Conservation (phyloP, 1,140 invertebrate species). For the Tenebrio molitor region DNA sequence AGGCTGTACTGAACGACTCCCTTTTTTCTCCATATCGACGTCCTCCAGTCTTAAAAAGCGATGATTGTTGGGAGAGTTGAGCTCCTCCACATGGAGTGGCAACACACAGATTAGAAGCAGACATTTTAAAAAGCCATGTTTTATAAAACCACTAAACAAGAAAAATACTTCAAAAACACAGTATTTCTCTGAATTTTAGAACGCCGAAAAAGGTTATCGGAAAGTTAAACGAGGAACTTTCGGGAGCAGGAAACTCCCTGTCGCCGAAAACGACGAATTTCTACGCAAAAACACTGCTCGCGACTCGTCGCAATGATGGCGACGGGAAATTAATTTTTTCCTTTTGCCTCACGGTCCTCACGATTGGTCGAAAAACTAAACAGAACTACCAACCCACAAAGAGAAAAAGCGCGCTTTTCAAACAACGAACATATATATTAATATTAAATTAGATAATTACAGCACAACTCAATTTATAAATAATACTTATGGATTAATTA, state of each 20-base stretch:
- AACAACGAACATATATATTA: conserved; percentile 29
- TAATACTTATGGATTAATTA: conserved; percentile 63
- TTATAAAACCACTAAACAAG: conserved; percentile 72
- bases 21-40: conserved; percentile 80
- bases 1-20: conserved; percentile 74
- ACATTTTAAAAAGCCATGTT: conserved; percentile 88
- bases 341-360: no score
- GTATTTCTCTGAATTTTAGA: conserved; percentile 47
- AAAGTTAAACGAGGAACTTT: conserved; percentile 61
- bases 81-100: conserved; percentile 81
- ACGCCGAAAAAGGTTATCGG: conserved; percentile 50
- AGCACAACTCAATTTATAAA: conserved; percentile 1
- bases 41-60: conserved; percentile 65
- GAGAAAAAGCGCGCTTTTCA: conserved; percentile 18
- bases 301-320: conserved; percentile 77
- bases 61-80: conserved; percentile 66
- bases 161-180: conserved; percentile 65
- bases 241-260: conserved; percentile 73
- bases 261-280: conserved; percentile 76
- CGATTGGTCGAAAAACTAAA: neutral
- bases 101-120: conserved; percentile 73
- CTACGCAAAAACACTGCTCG: conserved; percentile 63
- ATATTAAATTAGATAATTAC: conserved; percentile 36
- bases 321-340: conserved; percentile 68
- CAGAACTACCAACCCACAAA: conserved; percentile 8